Evolutionary conservation across 1,140 invertebrate genomes (phyloP).

Genomic region (Diabrotica undecimpunctata): DNA sequence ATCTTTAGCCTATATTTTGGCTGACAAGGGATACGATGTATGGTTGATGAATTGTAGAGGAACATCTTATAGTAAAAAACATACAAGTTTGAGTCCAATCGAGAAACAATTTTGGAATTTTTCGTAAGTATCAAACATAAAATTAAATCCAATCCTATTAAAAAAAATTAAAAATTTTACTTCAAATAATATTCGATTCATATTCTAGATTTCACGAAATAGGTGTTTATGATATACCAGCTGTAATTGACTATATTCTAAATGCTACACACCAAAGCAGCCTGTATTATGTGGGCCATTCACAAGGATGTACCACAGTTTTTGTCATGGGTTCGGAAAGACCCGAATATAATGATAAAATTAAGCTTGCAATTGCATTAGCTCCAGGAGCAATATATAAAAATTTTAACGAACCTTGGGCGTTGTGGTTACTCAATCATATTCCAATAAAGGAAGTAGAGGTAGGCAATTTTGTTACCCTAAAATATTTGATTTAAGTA

Average conservation of each 20-base stretch:
- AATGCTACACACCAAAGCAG: constrained; percentile 51
- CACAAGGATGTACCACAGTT: constrained; percentile 57
- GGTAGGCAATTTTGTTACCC: too few species aligned
- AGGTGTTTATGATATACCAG: constrained; percentile 65
- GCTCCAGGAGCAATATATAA: constrained; percentile 50
- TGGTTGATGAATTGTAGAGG: constrained; percentile 54
- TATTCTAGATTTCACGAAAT: constrained; percentile 66
- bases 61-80: constrained; percentile 61
- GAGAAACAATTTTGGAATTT: constrained; percentile 56
- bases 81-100: constrained; percentile 49
- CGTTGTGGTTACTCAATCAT: too few species aligned
- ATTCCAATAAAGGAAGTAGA: too few species aligned
- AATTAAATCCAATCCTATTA: too few species aligned
- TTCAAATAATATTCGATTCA: too few species aligned
- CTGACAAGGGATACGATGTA: too few species aligned
- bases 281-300: constrained; percentile 53
- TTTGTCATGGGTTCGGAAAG: constrained; percentile 51
- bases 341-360: constrained; percentile 64
- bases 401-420: too few species aligned
- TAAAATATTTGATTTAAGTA: too few species aligned
- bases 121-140: too few species aligned
- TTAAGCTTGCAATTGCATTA: constrained; percentile 61
- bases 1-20: constrained; percentile 40
- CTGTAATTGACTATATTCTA: constrained; percentile 64
- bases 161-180: too few species aligned